Evolutionary conservation across 1,140 invertebrate species (phyloP), one percentile per base, ranked within the genome.

Genomic region (Tetramorium parvispinum): DNA sequence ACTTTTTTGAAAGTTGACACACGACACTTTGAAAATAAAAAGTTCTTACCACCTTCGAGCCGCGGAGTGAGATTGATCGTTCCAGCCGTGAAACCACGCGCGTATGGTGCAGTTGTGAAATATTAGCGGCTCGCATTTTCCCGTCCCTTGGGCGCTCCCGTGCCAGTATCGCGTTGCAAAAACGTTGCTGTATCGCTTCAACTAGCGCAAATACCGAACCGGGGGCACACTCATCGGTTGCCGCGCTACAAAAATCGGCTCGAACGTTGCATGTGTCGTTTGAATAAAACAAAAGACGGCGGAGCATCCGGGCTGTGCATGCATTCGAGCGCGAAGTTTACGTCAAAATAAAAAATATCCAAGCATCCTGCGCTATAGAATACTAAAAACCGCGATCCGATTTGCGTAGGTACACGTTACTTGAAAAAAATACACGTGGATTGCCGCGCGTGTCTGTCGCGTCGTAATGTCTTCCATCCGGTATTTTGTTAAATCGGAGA

Each of bases 21-120:
- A 40, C 6, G 40, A 55, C 66, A 46, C 79, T 83, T 46, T 32
- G 68, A 24, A 83, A 83, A 83, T 83, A 83, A 73, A 83, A 83
- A 53, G 40, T 55, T 59, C 66, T 82, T 71, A 59, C 79, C 79
- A 71, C 55, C 68, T 83, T 73, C 53, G 66, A 32, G 68, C 40
- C 79, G 68, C 53, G 46, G 53, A 83, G 79, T 83, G 68, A 83
- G 79, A 83, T 83, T 83, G 79, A 83, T 83, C 79, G 79, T 73
- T 73, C 32, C 27, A 59, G 53, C 79, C 57, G 79, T 43, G 18
- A 73, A 83, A 71, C 49, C 53, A 46, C 53, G 55, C 79, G 46
- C 66, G 79, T 68, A 70, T 49, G 32, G 51, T 27, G 79, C 32
- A 81, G 46, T 83, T 32, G 68, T 83, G 68, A 83, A 83, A 83